Conservation (phyloP, 92 coral and sea anemone species). For the Epizoanthus rinbou region DNA sequence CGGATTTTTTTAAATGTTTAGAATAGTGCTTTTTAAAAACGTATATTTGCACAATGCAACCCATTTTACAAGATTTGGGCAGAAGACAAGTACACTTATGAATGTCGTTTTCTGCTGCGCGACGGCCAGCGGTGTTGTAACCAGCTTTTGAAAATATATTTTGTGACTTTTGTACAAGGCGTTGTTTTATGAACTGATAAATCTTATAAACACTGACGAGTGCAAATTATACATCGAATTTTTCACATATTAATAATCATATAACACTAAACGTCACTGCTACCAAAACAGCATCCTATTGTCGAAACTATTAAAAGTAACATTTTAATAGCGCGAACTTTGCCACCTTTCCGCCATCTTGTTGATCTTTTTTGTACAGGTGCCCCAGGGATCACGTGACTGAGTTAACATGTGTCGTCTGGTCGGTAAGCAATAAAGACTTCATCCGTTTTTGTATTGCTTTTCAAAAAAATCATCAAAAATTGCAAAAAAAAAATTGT, state of each 20-base stretch:
- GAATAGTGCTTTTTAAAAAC: too few species aligned
- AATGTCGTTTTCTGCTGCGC: too few species aligned
- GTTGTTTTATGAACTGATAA: too few species aligned
- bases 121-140: too few species aligned
- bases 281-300: conserved; percentile 13
- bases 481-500: background rate
- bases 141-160: too few species aligned
- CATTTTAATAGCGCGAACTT: conserved; percentile 12
- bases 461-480: background rate
- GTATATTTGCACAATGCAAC: too few species aligned
- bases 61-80: too few species aligned
- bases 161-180: too few species aligned
- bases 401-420: conserved; percentile 33
- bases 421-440: conserved; percentile 27
- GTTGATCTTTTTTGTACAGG: conserved; percentile 50
- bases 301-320: conserved; percentile 13
- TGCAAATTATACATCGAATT: background rate
- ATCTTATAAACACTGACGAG: too few species aligned
- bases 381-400: conserved; percentile 34
- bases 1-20: too few species aligned
- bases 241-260: background rate
- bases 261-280: background rate
- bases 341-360: conserved; percentile 28
- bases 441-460: conserved; percentile 10
- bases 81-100: too few species aligned